Evolutionary conservation across 2,113 vertebrate genomes (phyloP).

Genomic region (Typhlomys cinereus): DNA sequence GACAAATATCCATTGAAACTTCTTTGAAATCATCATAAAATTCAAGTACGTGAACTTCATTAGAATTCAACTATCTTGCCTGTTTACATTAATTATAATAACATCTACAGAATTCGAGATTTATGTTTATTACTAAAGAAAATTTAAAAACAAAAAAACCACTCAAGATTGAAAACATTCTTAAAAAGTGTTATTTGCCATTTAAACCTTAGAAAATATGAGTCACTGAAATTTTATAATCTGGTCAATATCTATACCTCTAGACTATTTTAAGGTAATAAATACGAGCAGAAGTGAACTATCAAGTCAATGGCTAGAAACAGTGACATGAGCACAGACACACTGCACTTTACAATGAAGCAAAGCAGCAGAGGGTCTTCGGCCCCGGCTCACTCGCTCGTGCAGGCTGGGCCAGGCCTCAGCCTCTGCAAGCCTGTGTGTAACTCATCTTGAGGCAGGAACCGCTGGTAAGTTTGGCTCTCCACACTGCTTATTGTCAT

Average conservation of each 20-base stretch:
- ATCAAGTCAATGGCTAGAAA: slow-evolving; percentile 19
- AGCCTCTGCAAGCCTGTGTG: not conserved
- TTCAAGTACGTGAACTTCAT: slow-evolving; percentile 15
- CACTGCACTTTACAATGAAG: not conserved
- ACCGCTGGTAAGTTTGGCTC: not conserved
- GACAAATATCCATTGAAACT: not conserved
- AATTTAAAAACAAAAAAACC: slow-evolving; percentile 33
- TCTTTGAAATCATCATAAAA: slow-evolving; percentile 30
- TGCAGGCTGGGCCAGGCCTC: not conserved
- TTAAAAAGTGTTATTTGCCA: slow-evolving; percentile 26
- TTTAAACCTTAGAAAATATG: slow-evolving; percentile 10
- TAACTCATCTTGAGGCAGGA: not conserved
- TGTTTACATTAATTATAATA: slow-evolving; percentile 19
- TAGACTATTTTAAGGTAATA: slow-evolving; percentile 33
- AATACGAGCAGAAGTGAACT: slow-evolving; percentile 1
- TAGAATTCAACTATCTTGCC: not conserved
- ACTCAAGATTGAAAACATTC: slow-evolving; percentile 6
- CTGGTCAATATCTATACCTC: not conserved
- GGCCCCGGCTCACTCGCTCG: not conserved
- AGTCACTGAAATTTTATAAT: slow-evolving; percentile 27
- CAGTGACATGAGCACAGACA: not conserved
- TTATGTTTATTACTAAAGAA: not conserved
- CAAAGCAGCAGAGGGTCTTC: not conserved
- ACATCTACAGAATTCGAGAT: slow-evolving; percentile 15
- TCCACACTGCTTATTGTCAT: not conserved